Base-by-base conservation (phyloP, 2,888 invertebrate species). In the Drosophila kambysellisi region DNA sequence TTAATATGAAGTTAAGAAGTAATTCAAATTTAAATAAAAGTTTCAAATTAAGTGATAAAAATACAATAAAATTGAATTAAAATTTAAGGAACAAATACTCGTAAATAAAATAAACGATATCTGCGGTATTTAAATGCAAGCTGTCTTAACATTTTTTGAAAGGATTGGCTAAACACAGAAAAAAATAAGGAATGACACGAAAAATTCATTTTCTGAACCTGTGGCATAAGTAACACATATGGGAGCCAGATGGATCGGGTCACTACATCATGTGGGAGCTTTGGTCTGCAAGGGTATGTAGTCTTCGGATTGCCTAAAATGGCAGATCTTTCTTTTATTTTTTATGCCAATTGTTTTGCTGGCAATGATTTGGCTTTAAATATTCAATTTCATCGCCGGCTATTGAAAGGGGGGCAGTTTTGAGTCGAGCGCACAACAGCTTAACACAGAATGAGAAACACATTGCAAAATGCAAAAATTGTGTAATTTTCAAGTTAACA, bases 401-500 rank as follows among this genome's bases (percentile, higher is more conserved):
- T 25, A 15, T 46, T 46, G 15, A 15, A 2, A n/a, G n/a, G 9
- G 30, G 6, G 7, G 30, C 11, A 30, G n/a, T 11, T 11, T 29
- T 6, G 32, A 20, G 11, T n/a, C n/a, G 15, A 30, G 30, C 9
- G 25, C 11, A 37, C 25, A 39, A 25, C 33, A 51, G 30, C 58
- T 54, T 25, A 53, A 59, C 68, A 53, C 43, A 57, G 46, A 52
- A 43, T 15, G 73, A 66, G 51, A 51, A 68, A 69, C 75, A 81
- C 73, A 76, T 67, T 70, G 72, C 61, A 46, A 83, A 90, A 81
- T 82, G 79, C 74, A 77, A 79, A 79, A 88, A 83, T 82, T 77
- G 80, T 86, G 86, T 90, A 82, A 86, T 82, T 89, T 89, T 86
- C 73, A 76, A 88, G 86, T 77, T 80, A 86, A 76, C 86, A 82